Base-by-base conservation (phyloP, 2,888 invertebrate genomes). In the Geophilus truncorum region DNA sequence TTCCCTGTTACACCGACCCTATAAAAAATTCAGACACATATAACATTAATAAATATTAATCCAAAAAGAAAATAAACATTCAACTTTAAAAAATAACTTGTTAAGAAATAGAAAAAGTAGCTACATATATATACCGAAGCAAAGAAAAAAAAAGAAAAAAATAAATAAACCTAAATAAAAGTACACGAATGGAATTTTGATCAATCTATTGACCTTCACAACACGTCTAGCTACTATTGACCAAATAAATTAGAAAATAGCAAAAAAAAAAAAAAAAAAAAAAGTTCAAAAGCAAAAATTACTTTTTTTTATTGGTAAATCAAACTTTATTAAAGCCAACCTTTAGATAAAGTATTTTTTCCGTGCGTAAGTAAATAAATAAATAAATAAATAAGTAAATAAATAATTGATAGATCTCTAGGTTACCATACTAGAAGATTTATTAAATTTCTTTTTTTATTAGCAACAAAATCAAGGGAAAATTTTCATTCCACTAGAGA, bases 1-100 rank as follows among this genome's bases (percentile, higher is more conserved):
- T 90, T 99, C 98, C 87, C 99, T 93, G 89, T 98, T 98, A 92
- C 99, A 99, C 90, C 98, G 97, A 88, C 98, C 98, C 99, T 99
- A 92, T 9, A 90, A 90, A 84, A 84, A 84, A 83, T 83, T 83
- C 82, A 83, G 83, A 82, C 83, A 76, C 1, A n/a, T n/a, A n/a
- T n/a, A n/a, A 76, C 6, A 76, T 32, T 32, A 25, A 76, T 76
- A 62, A 62, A 23, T 10, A 23, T 62, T 1, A 62, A 9, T 21
- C 18, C 15, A 62, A 62, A 6, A 23, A 62, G 21, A 23, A 62
- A 1, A 62, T 62, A n/a, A 21, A 62, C 40, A 23, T 62, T 62
- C 57, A 62, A 62, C 57, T 62, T 62, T 62, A 62, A 40, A 62
- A 21, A 62, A 23, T 18, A 10, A 62, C n/a, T 62, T 62, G 21